phyloP scores from a whole-genome alignment of 2,113 vertebrate species.

The Semnornis frantzii region DNA sequence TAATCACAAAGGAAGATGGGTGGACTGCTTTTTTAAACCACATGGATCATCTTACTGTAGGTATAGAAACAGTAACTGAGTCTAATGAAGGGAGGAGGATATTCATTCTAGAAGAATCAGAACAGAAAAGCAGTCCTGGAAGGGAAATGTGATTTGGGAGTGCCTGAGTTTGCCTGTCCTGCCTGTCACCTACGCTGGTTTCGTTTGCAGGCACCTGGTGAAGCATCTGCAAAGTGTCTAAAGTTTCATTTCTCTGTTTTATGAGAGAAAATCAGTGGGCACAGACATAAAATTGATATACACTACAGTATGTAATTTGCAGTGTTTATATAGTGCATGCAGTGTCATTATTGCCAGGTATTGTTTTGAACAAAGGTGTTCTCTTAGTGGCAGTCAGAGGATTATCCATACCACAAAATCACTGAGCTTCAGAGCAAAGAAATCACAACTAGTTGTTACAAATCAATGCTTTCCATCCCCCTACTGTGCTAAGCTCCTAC shows the following conservation, averaged over 20 bases:
- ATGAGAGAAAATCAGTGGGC: neutral
- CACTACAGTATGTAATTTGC: conserved; percentile 1
- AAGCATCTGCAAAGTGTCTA: neutral
- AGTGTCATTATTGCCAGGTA: neutral
- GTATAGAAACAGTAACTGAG: conserved; percentile 24
- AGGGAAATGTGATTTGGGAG: conserved; percentile 8
- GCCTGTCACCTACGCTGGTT: conserved; percentile 15
- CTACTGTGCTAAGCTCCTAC: neutral
- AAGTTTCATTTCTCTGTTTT: conserved; percentile 5
- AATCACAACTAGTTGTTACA: neutral
- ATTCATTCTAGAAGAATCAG: conserved; percentile 45
- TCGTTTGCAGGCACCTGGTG: neutral
- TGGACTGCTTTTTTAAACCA: neutral
- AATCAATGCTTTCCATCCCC: neutral
- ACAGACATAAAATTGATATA: neutral
- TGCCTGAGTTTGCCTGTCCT: neutral
- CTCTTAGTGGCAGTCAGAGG: neutral
- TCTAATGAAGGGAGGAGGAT: conserved; percentile 3
- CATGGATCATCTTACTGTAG: neutral
- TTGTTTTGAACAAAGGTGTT: conserved; percentile 8
- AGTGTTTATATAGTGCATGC: neutral
- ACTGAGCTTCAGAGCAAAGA: neutral
- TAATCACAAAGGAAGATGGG: neutral
- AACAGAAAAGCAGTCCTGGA: neutral
- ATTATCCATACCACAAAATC: neutral